Percentiles rank a stretch among this genome's conserved stretches.
These are phyloP conservation scores for Alcis repandata DNA, from an alignment of 2,888 invertebrate species.

Conservation along the genomic window DNA sequence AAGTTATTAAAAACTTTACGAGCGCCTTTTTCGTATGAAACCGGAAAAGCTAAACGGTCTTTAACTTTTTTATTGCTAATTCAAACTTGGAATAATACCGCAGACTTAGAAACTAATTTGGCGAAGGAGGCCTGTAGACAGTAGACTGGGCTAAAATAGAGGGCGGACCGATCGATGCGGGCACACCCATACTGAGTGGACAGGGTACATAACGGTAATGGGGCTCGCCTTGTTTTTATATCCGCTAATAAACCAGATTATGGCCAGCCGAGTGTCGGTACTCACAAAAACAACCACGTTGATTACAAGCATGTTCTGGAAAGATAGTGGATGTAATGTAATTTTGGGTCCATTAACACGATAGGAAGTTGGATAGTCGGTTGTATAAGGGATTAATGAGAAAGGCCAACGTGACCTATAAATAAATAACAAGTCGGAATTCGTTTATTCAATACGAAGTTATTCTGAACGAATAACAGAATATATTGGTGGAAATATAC, in stretches of 20 bases:
- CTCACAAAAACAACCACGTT: conserved; percentile 36
- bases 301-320: conserved; percentile 27
- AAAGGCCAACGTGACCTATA: conserved; percentile 1
- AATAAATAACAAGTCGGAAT: conserved; percentile 1
- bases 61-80: conserved; percentile 40
- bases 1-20: conserved; percentile 38
- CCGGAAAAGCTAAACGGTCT: conserved; percentile 31
- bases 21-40: conserved; percentile 30
- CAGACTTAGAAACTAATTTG: conserved; percentile 34
- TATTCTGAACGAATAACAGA: not conserved
- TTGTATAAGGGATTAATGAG: conserved; percentile 11
- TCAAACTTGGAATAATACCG: conserved; percentile 31
- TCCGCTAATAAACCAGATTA: conserved; percentile 71
- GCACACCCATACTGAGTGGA: conserved; percentile 68
- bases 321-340: conserved; percentile 17
- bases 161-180: conserved; percentile 61
- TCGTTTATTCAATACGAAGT: not conserved
- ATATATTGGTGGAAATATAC: not conserved
- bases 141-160: conserved; percentile 44
- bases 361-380: conserved; percentile 11
- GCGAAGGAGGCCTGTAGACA: conserved; percentile 15
- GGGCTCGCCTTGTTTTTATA: conserved; percentile 68
- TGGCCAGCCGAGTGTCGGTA: conserved; percentile 54
- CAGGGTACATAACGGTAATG: conserved; percentile 65
- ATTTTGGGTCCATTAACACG: conserved; percentile 13